phyloP scores from a whole-genome alignment of 2,113 vertebrate genomes.

The Gobio gobio region DNA sequence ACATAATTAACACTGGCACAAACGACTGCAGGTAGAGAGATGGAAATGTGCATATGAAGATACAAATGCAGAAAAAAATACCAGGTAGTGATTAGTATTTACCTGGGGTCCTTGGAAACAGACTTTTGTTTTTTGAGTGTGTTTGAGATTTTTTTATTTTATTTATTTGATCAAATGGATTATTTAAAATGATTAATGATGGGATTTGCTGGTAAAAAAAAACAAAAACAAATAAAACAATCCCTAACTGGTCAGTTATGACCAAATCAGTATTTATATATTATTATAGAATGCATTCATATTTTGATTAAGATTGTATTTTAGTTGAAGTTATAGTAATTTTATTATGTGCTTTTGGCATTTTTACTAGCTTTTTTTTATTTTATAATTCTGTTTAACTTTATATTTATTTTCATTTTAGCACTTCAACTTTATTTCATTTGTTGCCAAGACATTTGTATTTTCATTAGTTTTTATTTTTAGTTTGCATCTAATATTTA shows the following conservation, averaged over 20 bases:
- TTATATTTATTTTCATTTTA: no score
- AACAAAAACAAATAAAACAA: not conserved
- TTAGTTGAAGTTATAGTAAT: not conserved
- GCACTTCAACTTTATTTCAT: no score
- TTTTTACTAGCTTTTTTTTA: not conserved
- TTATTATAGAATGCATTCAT: not conserved
- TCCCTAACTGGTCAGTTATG: not conserved
- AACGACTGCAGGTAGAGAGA: not conserved
- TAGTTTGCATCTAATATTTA: not conserved
- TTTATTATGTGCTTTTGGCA: not conserved
- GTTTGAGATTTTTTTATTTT: not conserved
- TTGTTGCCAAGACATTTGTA: not conserved
- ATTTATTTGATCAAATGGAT: not conserved
- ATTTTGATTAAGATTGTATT: not conserved
- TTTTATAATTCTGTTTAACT: no score
- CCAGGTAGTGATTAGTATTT: not conserved
- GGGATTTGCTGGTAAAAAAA: not conserved
- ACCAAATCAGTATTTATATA: not conserved
- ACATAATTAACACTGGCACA: not conserved
- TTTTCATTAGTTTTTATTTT: not conserved
- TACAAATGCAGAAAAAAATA: no score
- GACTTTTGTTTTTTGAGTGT: not conserved
- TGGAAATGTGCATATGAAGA: not conserved
- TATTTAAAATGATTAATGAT: not conserved
- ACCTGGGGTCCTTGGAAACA: not conserved